A percentile compares a stretch with the other conserved stretches of the same genome.
Conservation (phyloP, 2,113 vertebrate genomes). For the Struthio camelus region DNA sequence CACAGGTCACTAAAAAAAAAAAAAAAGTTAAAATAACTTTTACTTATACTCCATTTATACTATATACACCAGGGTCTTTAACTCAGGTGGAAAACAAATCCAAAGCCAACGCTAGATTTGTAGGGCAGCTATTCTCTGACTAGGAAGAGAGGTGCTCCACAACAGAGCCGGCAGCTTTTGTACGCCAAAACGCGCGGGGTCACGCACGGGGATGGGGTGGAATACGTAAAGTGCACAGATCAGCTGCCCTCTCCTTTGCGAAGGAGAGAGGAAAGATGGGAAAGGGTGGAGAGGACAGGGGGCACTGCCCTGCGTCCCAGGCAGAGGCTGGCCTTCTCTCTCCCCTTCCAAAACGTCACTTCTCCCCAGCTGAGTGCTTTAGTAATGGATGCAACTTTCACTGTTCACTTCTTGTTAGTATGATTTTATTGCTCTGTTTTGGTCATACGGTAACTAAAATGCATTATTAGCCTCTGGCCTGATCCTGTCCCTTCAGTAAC, state of each 20-base stretch:
- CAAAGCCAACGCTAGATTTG: background rate
- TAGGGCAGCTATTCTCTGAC: background rate
- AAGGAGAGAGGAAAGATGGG: background rate
- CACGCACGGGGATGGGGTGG: background rate
- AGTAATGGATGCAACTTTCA: background rate
- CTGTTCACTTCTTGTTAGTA: background rate
- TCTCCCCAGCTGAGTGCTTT: background rate
- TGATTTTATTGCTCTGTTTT: slow-evolving; percentile 13
- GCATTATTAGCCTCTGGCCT: background rate
- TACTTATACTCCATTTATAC: slow-evolving; percentile 58
- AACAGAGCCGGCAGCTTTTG: background rate
- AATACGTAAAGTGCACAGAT: background rate
- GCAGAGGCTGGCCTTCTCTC: background rate
- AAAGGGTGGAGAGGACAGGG: background rate
- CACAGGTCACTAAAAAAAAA: slow-evolving; percentile 48
- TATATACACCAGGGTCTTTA: slow-evolving; percentile 63
- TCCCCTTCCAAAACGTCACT: background rate
- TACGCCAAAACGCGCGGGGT: rapidly evolving
- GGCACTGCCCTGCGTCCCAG: background rate
- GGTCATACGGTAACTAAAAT: background rate
- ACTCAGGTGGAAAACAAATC: slow-evolving; percentile 54
- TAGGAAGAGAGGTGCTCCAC: background rate
- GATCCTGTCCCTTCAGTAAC: background rate
- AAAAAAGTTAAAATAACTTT: slow-evolving; percentile 42
- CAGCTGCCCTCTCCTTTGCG: background rate